phyloP scores from a whole-genome alignment of 1,140 invertebrate genomes.

The Sesamia nonagrioides region DNA sequence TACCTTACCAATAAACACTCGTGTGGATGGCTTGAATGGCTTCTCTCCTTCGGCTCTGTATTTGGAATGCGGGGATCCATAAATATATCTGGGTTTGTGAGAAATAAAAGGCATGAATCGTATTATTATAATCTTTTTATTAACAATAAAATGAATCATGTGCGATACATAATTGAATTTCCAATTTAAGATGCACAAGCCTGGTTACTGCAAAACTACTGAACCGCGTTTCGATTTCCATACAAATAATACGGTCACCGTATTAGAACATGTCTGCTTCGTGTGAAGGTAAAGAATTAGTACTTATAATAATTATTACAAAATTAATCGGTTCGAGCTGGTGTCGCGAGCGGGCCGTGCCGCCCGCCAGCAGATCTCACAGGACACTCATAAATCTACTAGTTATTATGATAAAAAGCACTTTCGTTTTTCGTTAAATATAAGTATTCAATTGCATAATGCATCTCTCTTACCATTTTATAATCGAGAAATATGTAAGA shows the following conservation, averaged over 20 bases:
- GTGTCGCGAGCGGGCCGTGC: conserved; percentile 18
- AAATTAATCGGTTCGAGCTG: conserved; percentile 53
- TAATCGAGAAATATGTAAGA: conserved; percentile 85
- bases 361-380: conserved; percentile 7
- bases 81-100: background rate
- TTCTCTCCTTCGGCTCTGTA: background rate
- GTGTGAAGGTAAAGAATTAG: conserved; percentile 54
- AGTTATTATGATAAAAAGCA: conserved; percentile 78
- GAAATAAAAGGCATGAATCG: conserved; percentile 63
- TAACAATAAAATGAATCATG: conserved; percentile 87
- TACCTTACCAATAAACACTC: background rate
- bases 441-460: conserved; percentile 75
- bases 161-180: conserved; percentile 85
- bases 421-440: conserved; percentile 72
- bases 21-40: background rate
- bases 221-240: conserved; percentile 57
- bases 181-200: conserved; percentile 81
- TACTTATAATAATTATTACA: conserved; percentile 56
- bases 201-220: conserved; percentile 64
- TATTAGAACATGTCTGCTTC: conserved; percentile 44
- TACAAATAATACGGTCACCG: conserved; percentile 45
- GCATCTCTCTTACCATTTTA: conserved; percentile 82
- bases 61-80: background rate
- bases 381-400: conserved; percentile 58
- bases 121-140: conserved; percentile 85